phyloP scores from a whole-genome alignment of 1,140 invertebrate genomes.

The Bombus huntii region DNA sequence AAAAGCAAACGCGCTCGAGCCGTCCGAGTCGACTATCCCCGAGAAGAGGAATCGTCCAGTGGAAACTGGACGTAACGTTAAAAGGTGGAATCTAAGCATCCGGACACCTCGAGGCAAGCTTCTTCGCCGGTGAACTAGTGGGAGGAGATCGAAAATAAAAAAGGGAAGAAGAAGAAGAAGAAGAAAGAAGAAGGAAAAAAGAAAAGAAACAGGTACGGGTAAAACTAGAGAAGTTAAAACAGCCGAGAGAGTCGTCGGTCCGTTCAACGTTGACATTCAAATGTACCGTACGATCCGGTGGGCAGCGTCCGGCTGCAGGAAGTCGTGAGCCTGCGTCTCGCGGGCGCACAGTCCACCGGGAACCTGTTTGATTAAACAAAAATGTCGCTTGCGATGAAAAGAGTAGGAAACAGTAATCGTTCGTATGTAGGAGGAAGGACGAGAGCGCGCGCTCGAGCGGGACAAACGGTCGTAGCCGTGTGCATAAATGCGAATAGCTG shows the following conservation, averaged over 20 bases:
- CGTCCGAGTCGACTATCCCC: background rate
- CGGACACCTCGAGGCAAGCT: background rate
- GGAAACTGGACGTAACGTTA: background rate
- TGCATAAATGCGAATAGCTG: background rate
- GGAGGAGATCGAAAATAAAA: background rate
- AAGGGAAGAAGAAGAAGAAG: too few relatives aligned
- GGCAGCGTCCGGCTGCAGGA: constrained; percentile 50
- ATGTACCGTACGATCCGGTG: constrained; percentile 58
- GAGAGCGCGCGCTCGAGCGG: background rate
- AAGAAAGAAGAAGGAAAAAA: background rate
- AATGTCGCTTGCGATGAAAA: constrained; percentile 56
- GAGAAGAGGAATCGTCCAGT: too few relatives aligned
- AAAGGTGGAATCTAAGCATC: background rate
- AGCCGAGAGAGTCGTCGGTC: constrained; percentile 22
- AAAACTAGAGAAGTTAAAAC: constrained; percentile 13
- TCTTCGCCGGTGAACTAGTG: background rate
- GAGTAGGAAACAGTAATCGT: constrained; percentile 43
- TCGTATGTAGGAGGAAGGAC: constrained; percentile 8
- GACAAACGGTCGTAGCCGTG: too few relatives aligned
- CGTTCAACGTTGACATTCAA: constrained; percentile 62
- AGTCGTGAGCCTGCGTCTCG: constrained; percentile 55
- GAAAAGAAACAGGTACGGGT: background rate
- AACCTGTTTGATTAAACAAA: constrained; percentile 70
- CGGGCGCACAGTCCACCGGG: constrained; percentile 21
- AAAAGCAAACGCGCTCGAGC: background rate